These are phyloP conservation scores for Trachelus troglodyta DNA, from an alignment of 2,888 invertebrate species.

Conservation along the genomic window DNA sequence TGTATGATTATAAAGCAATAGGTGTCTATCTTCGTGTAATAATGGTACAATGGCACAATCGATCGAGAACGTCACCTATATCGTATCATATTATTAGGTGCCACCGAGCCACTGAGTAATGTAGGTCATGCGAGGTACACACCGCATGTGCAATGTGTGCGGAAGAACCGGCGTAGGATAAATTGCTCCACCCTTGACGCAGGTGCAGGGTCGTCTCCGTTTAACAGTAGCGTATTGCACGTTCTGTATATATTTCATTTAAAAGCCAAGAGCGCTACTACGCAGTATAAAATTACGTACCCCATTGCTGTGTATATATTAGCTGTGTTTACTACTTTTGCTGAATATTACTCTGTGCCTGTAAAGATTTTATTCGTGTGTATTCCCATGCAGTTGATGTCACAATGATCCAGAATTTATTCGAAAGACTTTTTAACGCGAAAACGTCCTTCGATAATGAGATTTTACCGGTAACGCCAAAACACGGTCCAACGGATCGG, in stretches of 20 bases:
- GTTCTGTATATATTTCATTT: background rate
- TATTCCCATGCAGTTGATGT: background rate
- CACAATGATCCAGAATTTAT: background rate
- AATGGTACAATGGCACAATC: slow-evolving; percentile 9
- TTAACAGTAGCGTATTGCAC: background rate
- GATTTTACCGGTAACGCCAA: background rate
- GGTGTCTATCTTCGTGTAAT: background rate
- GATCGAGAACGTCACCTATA: slow-evolving; percentile 11
- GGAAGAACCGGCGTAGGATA: slow-evolving; percentile 8
- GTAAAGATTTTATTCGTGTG: background rate
- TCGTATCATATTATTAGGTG: slow-evolving; percentile 20
- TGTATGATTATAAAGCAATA: background rate
- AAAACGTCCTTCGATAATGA: background rate
- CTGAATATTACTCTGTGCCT: background rate
- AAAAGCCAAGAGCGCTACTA: background rate
- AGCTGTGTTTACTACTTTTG: background rate
- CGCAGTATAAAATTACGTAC: background rate
- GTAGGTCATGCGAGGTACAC: slow-evolving; percentile 20
- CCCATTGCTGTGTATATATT: background rate
- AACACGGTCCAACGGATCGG: background rate
- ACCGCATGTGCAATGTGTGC: slow-evolving; percentile 8
- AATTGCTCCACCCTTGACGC: slow-evolving; percentile 9
- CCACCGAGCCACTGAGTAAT: slow-evolving; percentile 13
- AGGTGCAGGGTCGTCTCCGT: slow-evolving; percentile 8
- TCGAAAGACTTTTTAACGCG: background rate